Evolutionary conservation across 1,140 invertebrate genomes (phyloP), one percentile per base, ranked within the genome.

Genomic region (Drosophila guanche): DNA sequence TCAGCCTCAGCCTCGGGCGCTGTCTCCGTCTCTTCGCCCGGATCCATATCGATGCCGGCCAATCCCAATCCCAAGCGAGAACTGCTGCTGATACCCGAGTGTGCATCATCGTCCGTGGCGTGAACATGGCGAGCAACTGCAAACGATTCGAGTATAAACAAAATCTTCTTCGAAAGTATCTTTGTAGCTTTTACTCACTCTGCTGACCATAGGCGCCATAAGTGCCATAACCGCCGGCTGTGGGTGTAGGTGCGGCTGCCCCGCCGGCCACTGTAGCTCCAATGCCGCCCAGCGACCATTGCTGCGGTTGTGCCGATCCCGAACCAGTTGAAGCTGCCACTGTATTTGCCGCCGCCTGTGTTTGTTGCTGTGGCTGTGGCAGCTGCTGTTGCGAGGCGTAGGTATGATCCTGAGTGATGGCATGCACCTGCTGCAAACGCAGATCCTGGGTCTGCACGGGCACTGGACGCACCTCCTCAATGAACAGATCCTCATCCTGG

Each of bases 1-100:
- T 97, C 95, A 10, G 95, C 96, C 75, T 96, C 96, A 1, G 95
- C 96, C 91, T 97, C 96, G 0, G 96, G 95, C 0, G 96, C 96
- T 0, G 96, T 97, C 92, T 97, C 96, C 0, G 96, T 97, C 91
- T 97, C 96, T 85, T 97, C 96, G 0, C 96, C 96, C 76, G 88
- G 89, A 80, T 95, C 95, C 1, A 94, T 94, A 65, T 95, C 94
- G 0, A 91, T 92, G 61, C 93, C 93, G 27, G 93, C 86, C 63
- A 84, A 20, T 56, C 76, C 86, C 63, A 84, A 20, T 56, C 76
- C 90, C 69, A 85, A 23, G 51, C 76, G 94, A 5, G 90, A 91
- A 52, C 79, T 93, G 42, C 92, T 93, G 58, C 94, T 95, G 20
- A 95, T 94, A n/a, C 93, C 94, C 61, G 94, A 95, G 12, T 93